phyloP scores from a whole-genome alignment of 2,888 invertebrate species.

The Copidosoma aretas region DNA sequence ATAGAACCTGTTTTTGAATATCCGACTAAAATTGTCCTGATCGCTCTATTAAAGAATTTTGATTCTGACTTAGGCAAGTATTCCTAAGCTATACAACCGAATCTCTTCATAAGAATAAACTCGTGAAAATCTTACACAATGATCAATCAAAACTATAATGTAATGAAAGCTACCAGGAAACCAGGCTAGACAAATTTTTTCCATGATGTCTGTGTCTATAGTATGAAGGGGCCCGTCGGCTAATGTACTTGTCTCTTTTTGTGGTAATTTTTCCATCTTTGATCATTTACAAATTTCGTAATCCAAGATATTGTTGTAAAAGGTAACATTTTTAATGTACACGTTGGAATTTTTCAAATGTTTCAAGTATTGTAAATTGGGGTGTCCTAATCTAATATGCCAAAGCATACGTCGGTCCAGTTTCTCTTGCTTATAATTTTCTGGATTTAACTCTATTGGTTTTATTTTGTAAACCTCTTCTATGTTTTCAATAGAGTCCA shows the following conservation, averaged over 20 bases:
- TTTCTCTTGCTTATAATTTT: conserved; percentile 14
- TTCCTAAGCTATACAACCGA: background rate
- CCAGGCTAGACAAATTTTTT: conserved; percentile 36
- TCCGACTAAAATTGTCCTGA: background rate
- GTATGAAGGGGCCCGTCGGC: conserved; percentile 42
- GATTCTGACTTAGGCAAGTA: background rate
- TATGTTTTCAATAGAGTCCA: background rate
- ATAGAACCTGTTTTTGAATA: conserved; percentile 40
- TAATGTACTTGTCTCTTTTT: conserved; percentile 30
- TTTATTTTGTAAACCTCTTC: background rate
- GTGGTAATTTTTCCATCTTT: conserved; percentile 43
- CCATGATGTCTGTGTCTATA: conserved; percentile 45
- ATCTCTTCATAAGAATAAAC: conserved; percentile 31
- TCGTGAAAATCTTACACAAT: conserved; percentile 44
- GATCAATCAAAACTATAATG: conserved; percentile 39
- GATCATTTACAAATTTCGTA: background rate
- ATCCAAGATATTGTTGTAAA: background rate
- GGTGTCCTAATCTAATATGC: conserved; percentile 22
- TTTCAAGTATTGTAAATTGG: background rate
- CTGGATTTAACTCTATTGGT: background rate
- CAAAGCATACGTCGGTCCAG: conserved; percentile 7
- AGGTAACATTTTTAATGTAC: conserved; percentile 22
- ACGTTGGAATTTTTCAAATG: conserved; percentile 5
- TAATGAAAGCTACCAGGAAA: background rate
- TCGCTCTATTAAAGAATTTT: conserved; percentile 1